A percentile compares a stretch with the other conserved stretches of the same genome.
Evolutionary conservation across 2,797 vertebrate species (phyloP).

Genomic region (Siniperca obscura): DNA sequence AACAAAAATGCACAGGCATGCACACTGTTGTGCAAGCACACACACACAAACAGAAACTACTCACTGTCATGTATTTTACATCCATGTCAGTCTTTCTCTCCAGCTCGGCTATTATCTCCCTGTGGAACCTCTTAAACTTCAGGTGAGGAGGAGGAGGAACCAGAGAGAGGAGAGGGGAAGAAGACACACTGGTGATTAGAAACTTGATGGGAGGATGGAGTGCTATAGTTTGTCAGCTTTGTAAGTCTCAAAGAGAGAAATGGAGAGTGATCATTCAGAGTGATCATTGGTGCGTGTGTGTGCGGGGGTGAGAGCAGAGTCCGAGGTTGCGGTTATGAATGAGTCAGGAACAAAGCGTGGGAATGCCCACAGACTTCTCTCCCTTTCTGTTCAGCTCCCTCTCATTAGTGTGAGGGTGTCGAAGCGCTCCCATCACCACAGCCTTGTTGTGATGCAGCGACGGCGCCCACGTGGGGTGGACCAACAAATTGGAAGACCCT

Average conservation of each 20-base stretch:
- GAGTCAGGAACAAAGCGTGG: constrained; percentile 79
- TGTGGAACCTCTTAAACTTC: constrained; percentile 96
- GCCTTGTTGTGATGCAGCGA: constrained; percentile 24
- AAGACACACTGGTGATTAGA: constrained; percentile 55
- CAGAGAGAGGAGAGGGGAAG: constrained; percentile 22
- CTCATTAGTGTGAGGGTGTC: constrained; percentile 60
- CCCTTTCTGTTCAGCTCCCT: constrained; percentile 30
- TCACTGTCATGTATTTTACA: constrained; percentile 98
- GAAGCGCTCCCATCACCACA: constrained; percentile 15
- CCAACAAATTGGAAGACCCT: constrained; percentile 9
- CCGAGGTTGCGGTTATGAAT: constrained; percentile 75
- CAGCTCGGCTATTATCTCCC: constrained; percentile 93
- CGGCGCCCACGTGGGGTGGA: constrained; percentile 11
- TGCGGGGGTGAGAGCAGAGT: constrained; percentile 65
- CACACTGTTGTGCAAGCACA: background rate
- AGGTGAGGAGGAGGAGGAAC: constrained; percentile 42
- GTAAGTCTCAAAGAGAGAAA: constrained; percentile 44
- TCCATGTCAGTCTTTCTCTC: constrained; percentile 97
- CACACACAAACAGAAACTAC: constrained; percentile 67
- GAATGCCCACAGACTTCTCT: constrained; percentile 74
- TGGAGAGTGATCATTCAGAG: constrained; percentile 45
- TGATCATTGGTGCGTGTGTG: constrained; percentile 31
- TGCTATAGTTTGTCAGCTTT: constrained; percentile 48
- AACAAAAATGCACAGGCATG: background rate
- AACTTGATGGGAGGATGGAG: constrained; percentile 26